Evolutionary conservation across 2,797 vertebrate genomes (phyloP).

Genomic region (Chromis chromis): DNA sequence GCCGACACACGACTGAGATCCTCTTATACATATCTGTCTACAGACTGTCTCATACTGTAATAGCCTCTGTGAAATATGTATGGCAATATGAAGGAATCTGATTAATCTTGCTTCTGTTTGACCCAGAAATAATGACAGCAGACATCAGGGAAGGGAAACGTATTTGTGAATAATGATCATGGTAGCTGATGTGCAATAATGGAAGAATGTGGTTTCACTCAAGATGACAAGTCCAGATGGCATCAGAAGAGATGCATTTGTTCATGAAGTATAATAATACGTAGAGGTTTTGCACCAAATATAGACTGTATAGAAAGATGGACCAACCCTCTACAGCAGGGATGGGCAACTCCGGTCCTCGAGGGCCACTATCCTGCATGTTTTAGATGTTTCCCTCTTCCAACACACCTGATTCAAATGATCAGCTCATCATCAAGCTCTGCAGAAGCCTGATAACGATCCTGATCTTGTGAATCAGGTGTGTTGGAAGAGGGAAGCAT

Average conservation of each 20-base stretch:
- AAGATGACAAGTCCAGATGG: neutral
- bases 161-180: neutral
- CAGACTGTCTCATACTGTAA: constrained; percentile 11
- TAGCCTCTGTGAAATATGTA: neutral
- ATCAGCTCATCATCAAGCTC: too few species aligned
- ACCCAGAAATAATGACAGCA: constrained; percentile 48
- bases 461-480: too few species aligned
- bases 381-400: too few species aligned
- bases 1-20: neutral
- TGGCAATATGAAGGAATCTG: constrained; percentile 3
- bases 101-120: neutral
- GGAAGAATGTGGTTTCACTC: constrained; percentile 3
- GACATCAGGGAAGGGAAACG: neutral
- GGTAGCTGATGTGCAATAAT: constrained; percentile 9
- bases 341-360: too few species aligned
- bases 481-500: too few species aligned
- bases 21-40: neutral
- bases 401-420: too few species aligned
- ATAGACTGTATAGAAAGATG: too few species aligned
- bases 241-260: neutral
- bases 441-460: too few species aligned
- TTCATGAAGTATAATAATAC: neutral
- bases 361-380: too few species aligned
- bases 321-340: too few species aligned
- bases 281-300: neutral